Evolutionary conservation across 2,888 invertebrate species (phyloP), one percentile per base, ranked within the genome.

Genomic region (Tetragnatha montana): DNA sequence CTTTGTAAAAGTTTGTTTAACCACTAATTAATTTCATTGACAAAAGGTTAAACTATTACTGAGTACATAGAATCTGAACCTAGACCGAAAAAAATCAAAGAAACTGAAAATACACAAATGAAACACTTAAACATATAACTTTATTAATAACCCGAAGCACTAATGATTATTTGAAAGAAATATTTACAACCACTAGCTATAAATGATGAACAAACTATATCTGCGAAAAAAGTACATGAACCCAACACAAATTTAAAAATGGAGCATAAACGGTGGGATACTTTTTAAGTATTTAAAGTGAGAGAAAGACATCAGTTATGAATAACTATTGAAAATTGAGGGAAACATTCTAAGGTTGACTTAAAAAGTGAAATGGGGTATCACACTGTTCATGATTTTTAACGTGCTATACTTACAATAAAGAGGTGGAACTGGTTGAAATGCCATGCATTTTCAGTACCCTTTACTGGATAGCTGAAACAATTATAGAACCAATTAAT

Each of bases 121-220:
- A 82, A 82, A 82, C 82, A 82, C 82, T 35, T 51, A 82, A 74
- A 82, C 82, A 82, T 74, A 82, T 21, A 82, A 51, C 70, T 82
- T 82, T 82, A 82, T 84, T 84, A 84, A 49, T 84, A 84, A 78
- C 84, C 76, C 70, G 84, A 84, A 84, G 73, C 79, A 86, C 79
- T 80, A 86, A 86, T 19, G n/a, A 49, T 49, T 47, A 71, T 19
- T 71, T 50, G 19, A 49, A 80, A 47, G 35, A 85, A 80, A 86
- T 79, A 79, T 79, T 79, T 86, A 79, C 79, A 79, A 68, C 76
- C 47, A 76, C 69, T 76, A 19, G 19, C 14, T 49, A 84, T 84
- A 76, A 84, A 76, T 49, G 69, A 84, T 69, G 68, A 69, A 76
- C 50, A 19, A 60, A 60, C 12, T 17, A 60, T 35, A 68, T 50